phyloP scores from a whole-genome alignment of 2,113 vertebrate species.

The Phyllopteryx taeniolatus region DNA sequence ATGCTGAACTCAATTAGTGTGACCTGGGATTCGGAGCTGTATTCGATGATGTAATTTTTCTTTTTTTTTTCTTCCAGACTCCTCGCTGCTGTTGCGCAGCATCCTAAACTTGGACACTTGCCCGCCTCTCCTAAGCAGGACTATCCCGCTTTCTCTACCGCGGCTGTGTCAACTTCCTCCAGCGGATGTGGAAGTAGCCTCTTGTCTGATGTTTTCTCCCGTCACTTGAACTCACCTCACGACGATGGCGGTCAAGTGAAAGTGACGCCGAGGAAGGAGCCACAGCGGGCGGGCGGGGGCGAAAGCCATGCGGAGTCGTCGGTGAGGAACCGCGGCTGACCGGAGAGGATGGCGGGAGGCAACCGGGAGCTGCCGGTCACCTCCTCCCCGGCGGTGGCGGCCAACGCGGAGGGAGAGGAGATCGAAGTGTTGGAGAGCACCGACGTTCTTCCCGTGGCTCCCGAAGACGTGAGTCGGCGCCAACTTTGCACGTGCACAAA shows the following conservation, averaged over 20 bases:
- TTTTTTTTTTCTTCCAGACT: constrained; percentile 23
- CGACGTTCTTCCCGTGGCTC: constrained; percentile 76
- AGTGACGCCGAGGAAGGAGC: constrained; percentile 1
- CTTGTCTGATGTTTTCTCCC: not conserved
- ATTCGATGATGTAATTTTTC: constrained; percentile 61
- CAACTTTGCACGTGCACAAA: not conserved
- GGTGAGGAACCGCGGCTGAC: constrained; percentile 45
- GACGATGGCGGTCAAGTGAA: constrained; percentile 1
- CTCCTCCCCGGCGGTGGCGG: constrained; percentile 81
- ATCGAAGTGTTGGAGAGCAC: constrained; percentile 84
- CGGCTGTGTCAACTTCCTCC: constrained; percentile 36
- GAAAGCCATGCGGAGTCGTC: constrained; percentile 34
- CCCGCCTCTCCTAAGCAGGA: constrained; percentile 6
- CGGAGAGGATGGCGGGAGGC: constrained; percentile 72
- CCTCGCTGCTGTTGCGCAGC: constrained; percentile 16
- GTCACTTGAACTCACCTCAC: not conserved
- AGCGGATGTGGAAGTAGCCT: constrained; percentile 4
- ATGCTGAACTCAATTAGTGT: not conserved
- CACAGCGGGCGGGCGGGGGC: constrained; percentile 5
- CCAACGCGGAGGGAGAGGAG: constrained; percentile 81
- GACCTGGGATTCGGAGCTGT: constrained; percentile 12
- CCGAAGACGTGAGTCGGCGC: constrained; percentile 78
- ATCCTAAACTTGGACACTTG: constrained; percentile 41
- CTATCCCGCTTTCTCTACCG: not conserved
- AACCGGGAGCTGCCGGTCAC: constrained; percentile 70